Conservation (phyloP, 2,797 vertebrate genomes). For the Xenopus petersii region DNA sequence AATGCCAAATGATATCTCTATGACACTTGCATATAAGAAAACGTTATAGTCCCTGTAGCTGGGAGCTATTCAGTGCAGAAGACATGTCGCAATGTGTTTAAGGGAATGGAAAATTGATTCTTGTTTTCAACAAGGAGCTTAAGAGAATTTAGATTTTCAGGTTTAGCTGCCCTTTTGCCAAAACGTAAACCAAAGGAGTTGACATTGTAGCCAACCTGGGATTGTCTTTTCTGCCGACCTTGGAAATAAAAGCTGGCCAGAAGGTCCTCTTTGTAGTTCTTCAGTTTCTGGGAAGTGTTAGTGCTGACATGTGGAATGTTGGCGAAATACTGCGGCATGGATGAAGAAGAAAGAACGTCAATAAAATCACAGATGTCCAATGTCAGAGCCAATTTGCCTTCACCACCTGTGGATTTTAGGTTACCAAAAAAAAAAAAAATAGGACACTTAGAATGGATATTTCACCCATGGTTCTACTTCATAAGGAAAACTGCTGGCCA, state of each 20-base stretch:
- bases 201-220: conserved; percentile 37
- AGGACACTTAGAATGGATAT: too few species aligned
- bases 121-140: conserved; percentile 1
- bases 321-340: neutral
- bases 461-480: too few species aligned
- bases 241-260: conserved; percentile 7
- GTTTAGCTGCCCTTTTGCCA: conserved; percentile 29
- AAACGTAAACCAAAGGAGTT: conserved; percentile 45
- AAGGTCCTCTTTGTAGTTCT: conserved; percentile 1
- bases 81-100: neutral
- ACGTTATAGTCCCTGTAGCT: neutral
- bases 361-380: conserved; percentile 21
- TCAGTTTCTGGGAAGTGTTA: neutral
- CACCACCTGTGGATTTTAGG: conserved; percentile 1
- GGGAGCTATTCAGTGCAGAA: conserved; percentile 11
- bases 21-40: neutral
- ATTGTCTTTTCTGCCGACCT: conserved; percentile 3
- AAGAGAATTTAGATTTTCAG: conserved; percentile 17
- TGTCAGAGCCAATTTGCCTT: neutral
- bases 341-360: neutral
- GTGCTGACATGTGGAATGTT: neutral
- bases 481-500: neutral
- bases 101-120: neutral
- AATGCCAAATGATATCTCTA: neutral
- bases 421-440: neutral